Evolutionary conservation across 2,113 vertebrate genomes (phyloP).

Genomic region (Dicaeum eximium): DNA sequence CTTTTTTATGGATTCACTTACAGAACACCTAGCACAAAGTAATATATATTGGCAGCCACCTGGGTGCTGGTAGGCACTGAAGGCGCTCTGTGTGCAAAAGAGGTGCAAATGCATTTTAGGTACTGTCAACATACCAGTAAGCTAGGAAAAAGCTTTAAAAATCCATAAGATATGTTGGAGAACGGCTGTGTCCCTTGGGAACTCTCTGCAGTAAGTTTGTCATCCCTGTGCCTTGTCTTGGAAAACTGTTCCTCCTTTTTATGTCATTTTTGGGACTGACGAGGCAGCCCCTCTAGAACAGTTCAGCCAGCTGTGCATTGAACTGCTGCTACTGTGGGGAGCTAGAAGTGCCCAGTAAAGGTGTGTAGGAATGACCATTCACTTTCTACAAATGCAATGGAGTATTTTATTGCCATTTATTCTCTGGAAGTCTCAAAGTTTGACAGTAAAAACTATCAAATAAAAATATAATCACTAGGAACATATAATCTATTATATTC

Average conservation of each 20-base stretch:
- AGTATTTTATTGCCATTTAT: background rate
- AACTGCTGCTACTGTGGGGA: background rate
- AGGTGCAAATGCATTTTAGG: background rate
- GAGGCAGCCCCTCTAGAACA: background rate
- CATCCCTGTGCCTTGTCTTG: background rate
- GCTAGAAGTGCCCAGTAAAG: accelerated
- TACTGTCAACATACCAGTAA: background rate
- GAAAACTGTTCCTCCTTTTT: background rate
- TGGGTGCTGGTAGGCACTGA: background rate
- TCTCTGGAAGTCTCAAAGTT: background rate
- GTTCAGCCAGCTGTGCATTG: background rate
- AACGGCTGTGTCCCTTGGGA: background rate
- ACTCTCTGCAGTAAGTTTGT: background rate
- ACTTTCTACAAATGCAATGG: background rate
- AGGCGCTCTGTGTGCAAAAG: background rate
- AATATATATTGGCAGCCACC: background rate
- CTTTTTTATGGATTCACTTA: background rate
- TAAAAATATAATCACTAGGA: background rate
- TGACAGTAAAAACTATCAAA: background rate
- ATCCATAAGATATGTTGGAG: background rate
- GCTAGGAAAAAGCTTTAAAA: background rate
- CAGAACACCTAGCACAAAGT: background rate
- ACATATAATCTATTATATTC: background rate
- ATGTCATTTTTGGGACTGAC: background rate
- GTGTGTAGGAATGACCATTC: background rate